Conservation (phyloP, 2,113 vertebrate species). For the Cottus gobio region DNA sequence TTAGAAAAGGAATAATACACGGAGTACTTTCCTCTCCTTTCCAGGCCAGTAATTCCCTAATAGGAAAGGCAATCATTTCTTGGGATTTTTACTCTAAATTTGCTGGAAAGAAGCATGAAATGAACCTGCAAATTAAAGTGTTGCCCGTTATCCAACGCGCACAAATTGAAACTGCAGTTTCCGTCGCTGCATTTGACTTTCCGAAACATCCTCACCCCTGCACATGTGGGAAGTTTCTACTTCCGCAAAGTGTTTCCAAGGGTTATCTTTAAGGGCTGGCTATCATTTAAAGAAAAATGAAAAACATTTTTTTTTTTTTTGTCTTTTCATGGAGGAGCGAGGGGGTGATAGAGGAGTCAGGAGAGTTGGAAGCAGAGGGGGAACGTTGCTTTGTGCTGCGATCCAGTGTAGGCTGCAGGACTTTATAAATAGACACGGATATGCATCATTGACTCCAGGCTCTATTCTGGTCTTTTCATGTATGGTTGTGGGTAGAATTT, state of each 20-base stretch:
- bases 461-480: slow-evolving; percentile 60
- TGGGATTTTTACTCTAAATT: slow-evolving; percentile 21
- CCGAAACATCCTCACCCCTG: background rate
- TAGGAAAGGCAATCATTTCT: slow-evolving; percentile 44
- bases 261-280: too few relatives aligned
- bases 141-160: slow-evolving; percentile 21
- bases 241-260: slow-evolving; percentile 28
- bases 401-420: slow-evolving; percentile 57
- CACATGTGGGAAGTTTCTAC: background rate
- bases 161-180: slow-evolving; percentile 18
- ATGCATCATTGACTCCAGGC: slow-evolving; percentile 62
- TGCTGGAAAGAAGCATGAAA: slow-evolving; percentile 41
- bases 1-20: slow-evolving; percentile 57
- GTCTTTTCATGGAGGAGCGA: slow-evolving; percentile 21
- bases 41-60: slow-evolving; percentile 41
- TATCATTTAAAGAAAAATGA: slow-evolving; percentile 30
- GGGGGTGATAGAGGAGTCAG: slow-evolving; percentile 33
- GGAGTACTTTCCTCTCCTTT: slow-evolving; percentile 35
- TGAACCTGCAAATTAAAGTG: slow-evolving; percentile 37
- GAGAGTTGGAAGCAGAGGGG: slow-evolving; percentile 45
- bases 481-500: slow-evolving; percentile 42
- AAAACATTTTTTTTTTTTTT: background rate
- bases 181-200: background rate
- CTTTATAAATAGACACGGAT: slow-evolving; percentile 72
- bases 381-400: slow-evolving; percentile 43